These are phyloP conservation scores for Batillaria attramentaria DNA, from an alignment of 1,140 invertebrate genomes.

Conservation along the genomic window DNA sequence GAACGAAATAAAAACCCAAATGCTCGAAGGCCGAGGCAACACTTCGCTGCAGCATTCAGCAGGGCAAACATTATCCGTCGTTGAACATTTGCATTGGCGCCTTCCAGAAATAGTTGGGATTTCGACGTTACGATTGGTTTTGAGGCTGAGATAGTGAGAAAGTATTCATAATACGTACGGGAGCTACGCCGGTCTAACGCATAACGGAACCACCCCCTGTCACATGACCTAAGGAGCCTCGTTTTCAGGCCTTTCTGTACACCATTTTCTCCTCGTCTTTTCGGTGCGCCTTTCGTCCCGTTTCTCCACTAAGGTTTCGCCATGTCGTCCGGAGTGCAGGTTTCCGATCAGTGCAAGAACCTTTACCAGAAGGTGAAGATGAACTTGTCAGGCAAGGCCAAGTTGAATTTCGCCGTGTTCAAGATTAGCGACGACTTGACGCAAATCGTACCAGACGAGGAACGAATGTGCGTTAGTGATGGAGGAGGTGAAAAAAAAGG, in stretches of 20 bases:
- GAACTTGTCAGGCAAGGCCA: not conserved
- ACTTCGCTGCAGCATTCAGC: no score
- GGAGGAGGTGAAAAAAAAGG: no score
- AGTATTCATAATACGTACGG: no score
- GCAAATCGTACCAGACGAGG: constrained; percentile 1
- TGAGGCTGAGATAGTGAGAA: no score
- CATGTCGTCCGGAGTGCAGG: constrained; percentile 12
- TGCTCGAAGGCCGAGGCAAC: no score
- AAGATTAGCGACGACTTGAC: not conserved
- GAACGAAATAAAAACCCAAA: no score
- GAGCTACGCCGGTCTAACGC: no score
- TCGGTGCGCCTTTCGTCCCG: not conserved
- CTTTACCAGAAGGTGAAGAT: constrained; percentile 11
- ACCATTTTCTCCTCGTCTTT: not conserved
- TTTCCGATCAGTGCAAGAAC: not conserved
- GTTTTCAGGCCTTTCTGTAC: not conserved
- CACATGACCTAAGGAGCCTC: constrained; percentile 14
- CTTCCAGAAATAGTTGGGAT: no score
- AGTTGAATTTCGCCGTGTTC: not conserved
- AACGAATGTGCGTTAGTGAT: not conserved
- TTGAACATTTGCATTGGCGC: no score
- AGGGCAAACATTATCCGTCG: no score
- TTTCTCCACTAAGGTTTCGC: not conserved
- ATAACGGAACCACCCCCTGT: constrained; percentile 7
- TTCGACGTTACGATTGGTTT: no score